Conservation (phyloP, 1,140 invertebrate species). For the Galendromus occidentalis region DNA sequence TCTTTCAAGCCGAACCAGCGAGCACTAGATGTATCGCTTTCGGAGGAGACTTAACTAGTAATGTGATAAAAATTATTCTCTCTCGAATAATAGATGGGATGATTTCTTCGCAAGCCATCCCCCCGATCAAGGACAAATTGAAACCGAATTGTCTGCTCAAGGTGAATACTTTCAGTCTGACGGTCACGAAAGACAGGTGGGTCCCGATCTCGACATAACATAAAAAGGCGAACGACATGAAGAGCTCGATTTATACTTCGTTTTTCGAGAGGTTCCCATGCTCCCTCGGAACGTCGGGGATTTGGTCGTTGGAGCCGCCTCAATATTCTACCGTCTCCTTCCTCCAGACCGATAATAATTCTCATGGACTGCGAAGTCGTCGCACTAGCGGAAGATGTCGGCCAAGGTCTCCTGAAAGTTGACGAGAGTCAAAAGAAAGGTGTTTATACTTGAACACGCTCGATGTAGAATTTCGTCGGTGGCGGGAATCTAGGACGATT, state of each 20-base stretch:
- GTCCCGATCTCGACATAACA: background rate
- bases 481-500: too few relatives aligned
- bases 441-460: background rate
- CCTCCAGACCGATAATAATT: background rate
- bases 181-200: background rate
- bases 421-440: background rate
- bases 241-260: background rate
- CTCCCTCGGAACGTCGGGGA: background rate
- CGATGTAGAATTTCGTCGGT: too few relatives aligned
- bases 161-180: background rate
- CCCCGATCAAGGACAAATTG: background rate
- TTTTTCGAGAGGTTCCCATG: background rate
- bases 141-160: background rate
- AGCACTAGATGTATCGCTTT: too few relatives aligned
- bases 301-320: background rate
- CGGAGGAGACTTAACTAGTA: too few relatives aligned
- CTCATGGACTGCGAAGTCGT: background rate
- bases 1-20: too few relatives aligned
- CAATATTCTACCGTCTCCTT: background rate
- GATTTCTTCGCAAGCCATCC: slow-evolving; percentile 3
- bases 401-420: background rate
- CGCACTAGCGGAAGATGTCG: background rate
- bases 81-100: background rate
- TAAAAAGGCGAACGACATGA: too few relatives aligned
- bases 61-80: too few relatives aligned